Percentiles rank a stretch among this genome's conserved stretches.
phyloP scores from a whole-genome alignment of 2,113 vertebrate species.

The Lipophrys pholis region DNA sequence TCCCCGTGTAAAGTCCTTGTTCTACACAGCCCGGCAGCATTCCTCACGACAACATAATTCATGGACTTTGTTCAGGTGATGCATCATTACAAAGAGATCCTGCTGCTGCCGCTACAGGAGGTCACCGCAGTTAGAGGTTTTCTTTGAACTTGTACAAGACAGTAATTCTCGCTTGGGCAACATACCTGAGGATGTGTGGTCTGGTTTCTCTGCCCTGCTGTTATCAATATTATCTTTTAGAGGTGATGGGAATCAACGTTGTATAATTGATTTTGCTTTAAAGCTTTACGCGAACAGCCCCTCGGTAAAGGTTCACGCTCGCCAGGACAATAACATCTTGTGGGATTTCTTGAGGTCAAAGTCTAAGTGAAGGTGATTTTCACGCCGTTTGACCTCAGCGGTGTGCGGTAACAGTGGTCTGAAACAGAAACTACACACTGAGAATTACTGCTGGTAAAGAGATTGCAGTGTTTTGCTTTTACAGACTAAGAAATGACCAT shows the following conservation, averaged over 20 bases:
- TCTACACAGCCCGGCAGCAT: no score
- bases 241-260: no score
- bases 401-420: background rate
- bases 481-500: no score
- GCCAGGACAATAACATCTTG: background rate
- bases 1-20: no score
- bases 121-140: background rate
- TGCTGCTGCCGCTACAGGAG: background rate
- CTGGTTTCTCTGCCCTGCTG: background rate
- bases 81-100: no score
- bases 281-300: no score
- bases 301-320: no score
- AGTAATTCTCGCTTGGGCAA: background rate
- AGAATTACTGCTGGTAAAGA: background rate
- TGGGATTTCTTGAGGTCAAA: background rate
- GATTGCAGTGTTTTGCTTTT: no score
- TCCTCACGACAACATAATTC: no score
- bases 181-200: background rate
- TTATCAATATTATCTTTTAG: background rate
- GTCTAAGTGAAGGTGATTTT: background rate
- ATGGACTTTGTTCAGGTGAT: no score
- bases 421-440: background rate
- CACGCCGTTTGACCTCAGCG: background rate
- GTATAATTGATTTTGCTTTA: no score
- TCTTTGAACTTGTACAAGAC: background rate